phyloP scores from a whole-genome alignment of 1,140 invertebrate genomes.

The Akabosia matsudoensis region DNA sequence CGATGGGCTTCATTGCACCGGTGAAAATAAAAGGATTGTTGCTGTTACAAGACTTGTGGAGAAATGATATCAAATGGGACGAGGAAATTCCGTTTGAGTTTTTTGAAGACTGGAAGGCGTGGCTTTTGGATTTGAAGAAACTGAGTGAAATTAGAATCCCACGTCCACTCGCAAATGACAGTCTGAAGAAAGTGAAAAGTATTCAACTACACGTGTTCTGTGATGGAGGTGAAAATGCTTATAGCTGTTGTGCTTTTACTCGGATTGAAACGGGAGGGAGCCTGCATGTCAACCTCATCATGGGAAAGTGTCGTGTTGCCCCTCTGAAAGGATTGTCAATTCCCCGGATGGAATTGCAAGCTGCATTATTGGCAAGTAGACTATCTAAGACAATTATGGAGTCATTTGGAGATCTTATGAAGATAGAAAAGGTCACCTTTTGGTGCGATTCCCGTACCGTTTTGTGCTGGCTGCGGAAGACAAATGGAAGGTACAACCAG shows the following conservation, averaged over 20 bases:
- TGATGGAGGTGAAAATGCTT: conserved; percentile 15
- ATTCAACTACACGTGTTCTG: conserved; percentile 22
- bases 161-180: neutral
- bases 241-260: neutral
- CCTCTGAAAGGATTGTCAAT: conserved; percentile 54
- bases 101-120: neutral
- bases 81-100: neutral
- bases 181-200: neutral
- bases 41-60: neutral
- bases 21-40: neutral
- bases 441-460: neutral
- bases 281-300: neutral
- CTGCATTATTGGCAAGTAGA: conserved; percentile 48
- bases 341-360: conserved; percentile 55
- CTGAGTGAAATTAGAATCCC: neutral
- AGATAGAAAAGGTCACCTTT: neutral
- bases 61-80: conserved; percentile 2
- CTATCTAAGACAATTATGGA: neutral
- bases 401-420: neutral
- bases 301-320: conserved; percentile 47
- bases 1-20: neutral
- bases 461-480: neutral
- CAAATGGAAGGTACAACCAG: neutral
- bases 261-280: neutral
- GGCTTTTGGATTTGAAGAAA: neutral